Evolutionary conservation across 2,888 invertebrate genomes (phyloP).

Genomic region (Agrotis clavis): DNA sequence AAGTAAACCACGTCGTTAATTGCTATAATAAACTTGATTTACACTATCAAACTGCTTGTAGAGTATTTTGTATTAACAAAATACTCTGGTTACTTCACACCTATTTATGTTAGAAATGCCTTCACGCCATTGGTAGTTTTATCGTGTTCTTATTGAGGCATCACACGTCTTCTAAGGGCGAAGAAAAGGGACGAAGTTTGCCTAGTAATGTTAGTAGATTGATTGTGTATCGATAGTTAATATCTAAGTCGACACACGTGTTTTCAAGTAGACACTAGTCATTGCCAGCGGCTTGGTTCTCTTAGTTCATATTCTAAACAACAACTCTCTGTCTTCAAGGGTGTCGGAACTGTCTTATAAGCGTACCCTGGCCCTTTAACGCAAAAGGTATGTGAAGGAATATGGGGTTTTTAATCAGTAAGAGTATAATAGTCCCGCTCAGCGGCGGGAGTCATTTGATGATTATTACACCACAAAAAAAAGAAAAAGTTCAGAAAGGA

Average conservation of each 20-base stretch:
- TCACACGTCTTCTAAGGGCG: background rate
- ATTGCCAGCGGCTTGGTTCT: too few species aligned
- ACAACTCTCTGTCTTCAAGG: too few species aligned
- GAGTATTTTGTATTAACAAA: too few species aligned
- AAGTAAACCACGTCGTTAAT: slow-evolving; percentile 23
- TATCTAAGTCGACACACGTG: background rate
- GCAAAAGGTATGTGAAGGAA: too few species aligned
- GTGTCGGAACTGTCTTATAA: too few species aligned
- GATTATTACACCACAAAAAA: too few species aligned
- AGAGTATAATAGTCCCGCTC: too few species aligned
- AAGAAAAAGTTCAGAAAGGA: too few species aligned
- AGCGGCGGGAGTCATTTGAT: too few species aligned
- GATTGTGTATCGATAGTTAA: background rate
- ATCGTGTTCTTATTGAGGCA: background rate
- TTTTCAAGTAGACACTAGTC: background rate
- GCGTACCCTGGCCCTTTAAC: too few species aligned
- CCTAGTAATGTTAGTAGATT: background rate
- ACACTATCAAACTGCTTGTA: background rate
- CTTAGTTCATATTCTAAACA: background rate
- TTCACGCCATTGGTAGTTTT: background rate
- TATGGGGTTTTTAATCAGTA: too few species aligned
- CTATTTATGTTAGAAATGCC: background rate
- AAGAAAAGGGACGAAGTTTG: background rate
- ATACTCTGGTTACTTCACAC: background rate
- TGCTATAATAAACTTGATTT: slow-evolving; percentile 31